A percentile compares a stretch with the other conserved stretches of the same genome.
These are phyloP conservation scores for Colistium nudipinnis DNA, from an alignment of 2,113 vertebrate species.

Conservation along the genomic window DNA sequence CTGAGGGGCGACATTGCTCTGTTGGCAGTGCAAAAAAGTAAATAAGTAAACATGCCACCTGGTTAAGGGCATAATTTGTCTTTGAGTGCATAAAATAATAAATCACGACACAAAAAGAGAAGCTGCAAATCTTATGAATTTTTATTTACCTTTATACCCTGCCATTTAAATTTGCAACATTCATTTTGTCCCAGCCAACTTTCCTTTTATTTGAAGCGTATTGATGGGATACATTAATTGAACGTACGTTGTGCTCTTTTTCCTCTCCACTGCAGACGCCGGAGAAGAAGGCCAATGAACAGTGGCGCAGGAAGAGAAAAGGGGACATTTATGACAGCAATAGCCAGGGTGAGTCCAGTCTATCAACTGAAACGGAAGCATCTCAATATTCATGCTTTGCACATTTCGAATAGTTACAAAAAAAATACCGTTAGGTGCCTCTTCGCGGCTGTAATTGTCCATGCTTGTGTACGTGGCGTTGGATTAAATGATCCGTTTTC, in stretches of 20 bases:
- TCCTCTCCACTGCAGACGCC: constrained; percentile 83
- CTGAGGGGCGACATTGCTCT: too few relatives aligned
- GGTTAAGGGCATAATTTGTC: background rate
- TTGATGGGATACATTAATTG: background rate
- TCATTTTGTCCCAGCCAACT: too few relatives aligned
- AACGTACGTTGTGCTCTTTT: background rate
- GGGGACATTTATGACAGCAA: constrained; percentile 88
- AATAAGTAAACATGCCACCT: background rate
- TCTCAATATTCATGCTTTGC: background rate
- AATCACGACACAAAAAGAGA: too few relatives aligned
- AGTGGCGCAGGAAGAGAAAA: constrained; percentile 94
- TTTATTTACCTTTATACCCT: too few relatives aligned
- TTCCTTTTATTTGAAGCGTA: too few relatives aligned
- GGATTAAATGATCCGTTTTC: background rate
- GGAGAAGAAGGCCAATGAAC: constrained; percentile 93
- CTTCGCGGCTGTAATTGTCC: background rate
- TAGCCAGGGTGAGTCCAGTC: constrained; percentile 83
- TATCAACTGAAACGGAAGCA: background rate
- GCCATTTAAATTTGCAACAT: too few relatives aligned
- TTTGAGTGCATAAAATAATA: too few relatives aligned
- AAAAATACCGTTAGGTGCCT: background rate
- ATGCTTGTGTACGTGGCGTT: background rate
- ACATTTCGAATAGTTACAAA: background rate
- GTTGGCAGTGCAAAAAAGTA: too few relatives aligned
- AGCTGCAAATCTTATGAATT: too few relatives aligned